phyloP scores from a whole-genome alignment of 2,113 vertebrate species.

The Monarcha castaneiventris region DNA sequence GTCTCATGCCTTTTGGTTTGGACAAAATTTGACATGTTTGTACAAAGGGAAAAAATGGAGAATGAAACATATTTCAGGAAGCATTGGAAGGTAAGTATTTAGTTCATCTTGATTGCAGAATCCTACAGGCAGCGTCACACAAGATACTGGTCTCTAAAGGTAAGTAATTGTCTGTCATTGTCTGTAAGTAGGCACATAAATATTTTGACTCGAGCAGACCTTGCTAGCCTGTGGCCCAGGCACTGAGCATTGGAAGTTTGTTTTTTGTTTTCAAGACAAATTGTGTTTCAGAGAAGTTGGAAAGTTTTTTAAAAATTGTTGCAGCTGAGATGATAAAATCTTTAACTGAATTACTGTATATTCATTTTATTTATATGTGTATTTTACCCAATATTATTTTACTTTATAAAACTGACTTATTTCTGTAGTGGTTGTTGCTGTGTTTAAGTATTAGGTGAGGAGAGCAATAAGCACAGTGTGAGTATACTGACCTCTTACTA shows the following conservation, averaged over 20 bases:
- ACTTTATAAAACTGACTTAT: rapidly evolving
- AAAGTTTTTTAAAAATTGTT: neutral
- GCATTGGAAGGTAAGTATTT: neutral
- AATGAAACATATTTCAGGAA: neutral
- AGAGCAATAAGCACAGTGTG: too few species aligned
- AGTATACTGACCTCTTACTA: neutral
- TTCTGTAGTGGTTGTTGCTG: neutral
- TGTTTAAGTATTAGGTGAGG: neutral
- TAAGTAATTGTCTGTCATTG: neutral
- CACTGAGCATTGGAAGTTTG: neutral
- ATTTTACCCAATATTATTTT: neutral
- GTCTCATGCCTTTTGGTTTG: neutral
- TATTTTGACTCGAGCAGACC: neutral
- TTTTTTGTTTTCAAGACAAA: neutral
- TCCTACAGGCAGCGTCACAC: neutral
- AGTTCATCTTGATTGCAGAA: neutral
- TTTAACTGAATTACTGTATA: neutral
- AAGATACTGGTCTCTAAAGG: neutral
- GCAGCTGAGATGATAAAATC: neutral
- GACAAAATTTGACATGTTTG: neutral
- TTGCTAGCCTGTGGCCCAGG: neutral
- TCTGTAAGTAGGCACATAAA: neutral
- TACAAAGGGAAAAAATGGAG: neutral
- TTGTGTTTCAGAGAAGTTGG: neutral
- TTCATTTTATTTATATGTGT: rapidly evolving